phyloP scores from a whole-genome alignment of 2,113 vertebrate genomes.

The Gila orcuttii region DNA sequence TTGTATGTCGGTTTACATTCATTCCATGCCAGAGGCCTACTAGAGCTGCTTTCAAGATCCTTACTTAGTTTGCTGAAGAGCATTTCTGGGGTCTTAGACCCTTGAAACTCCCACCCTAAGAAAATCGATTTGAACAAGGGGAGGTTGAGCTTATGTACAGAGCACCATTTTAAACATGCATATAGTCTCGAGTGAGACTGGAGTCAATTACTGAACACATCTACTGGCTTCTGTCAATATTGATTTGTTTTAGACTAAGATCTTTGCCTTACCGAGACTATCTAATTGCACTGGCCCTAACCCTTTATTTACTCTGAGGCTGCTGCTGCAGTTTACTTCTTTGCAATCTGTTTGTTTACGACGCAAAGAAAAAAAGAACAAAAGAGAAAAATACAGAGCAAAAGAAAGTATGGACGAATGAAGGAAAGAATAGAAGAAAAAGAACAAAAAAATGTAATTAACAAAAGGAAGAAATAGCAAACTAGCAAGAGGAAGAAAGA shows the following conservation, averaged over 20 bases:
- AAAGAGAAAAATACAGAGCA: conserved; percentile 10
- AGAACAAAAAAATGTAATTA: neutral
- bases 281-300: conserved; percentile 68
- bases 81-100: neutral
- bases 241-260: conserved; percentile 70
- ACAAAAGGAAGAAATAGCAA: conserved; percentile 22
- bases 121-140: conserved; percentile 61
- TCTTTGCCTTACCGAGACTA: conserved; percentile 61
- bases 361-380: neutral
- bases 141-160: conserved; percentile 49
- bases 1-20: conserved; percentile 13
- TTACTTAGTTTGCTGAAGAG: conserved; percentile 33
- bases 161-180: conserved; percentile 35
- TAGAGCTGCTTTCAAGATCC: conserved; percentile 2
- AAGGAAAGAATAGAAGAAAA: conserved; percentile 8
- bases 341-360: conserved; percentile 56
- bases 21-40: neutral
- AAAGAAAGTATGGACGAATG: neutral
- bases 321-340: conserved; percentile 38
- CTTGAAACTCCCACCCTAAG: conserved; percentile 52
- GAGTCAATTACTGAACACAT: conserved; percentile 73
- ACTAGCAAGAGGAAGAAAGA: neutral
- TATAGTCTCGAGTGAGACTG: conserved; percentile 53
- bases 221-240: conserved; percentile 70
- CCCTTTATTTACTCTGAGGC: conserved; percentile 71